These are phyloP conservation scores for Rosalia funebris DNA, from an alignment of 2,888 invertebrate species.

Conservation along the genomic window DNA sequence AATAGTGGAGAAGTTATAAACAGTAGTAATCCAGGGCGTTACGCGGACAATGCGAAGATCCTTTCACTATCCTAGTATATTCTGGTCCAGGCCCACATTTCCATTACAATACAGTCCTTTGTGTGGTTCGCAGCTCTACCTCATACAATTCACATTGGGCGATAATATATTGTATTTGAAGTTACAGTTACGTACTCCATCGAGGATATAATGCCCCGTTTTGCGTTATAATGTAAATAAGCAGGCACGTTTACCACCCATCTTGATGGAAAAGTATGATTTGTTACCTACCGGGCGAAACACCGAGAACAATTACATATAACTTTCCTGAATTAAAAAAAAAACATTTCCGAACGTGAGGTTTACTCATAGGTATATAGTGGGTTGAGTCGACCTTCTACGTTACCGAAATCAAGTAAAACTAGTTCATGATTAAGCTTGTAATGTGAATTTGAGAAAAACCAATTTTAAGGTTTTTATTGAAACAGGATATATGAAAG, in stretches of 20 bases:
- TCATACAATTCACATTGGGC: constrained; percentile 48
- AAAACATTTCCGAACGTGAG: no score
- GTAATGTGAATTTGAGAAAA: no score
- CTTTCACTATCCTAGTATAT: constrained; percentile 50
- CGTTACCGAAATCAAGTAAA: no score
- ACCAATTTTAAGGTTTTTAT: no score
- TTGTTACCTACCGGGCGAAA: constrained; percentile 26
- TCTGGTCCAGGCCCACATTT: constrained; percentile 52
- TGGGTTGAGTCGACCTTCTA: no score
- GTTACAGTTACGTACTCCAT: constrained; percentile 39
- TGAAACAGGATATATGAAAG: no score
- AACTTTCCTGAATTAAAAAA: background rate
- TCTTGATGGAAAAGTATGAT: constrained; percentile 40
- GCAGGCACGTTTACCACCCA: constrained; percentile 38
- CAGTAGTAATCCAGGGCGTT: constrained; percentile 42
- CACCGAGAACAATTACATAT: background rate
- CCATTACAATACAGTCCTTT: constrained; percentile 56
- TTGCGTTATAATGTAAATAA: constrained; percentile 43
- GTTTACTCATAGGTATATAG: no score
- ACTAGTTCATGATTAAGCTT: no score
- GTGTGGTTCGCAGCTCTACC: constrained; percentile 48
- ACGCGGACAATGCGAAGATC: constrained; percentile 50
- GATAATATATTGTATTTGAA: constrained; percentile 48
- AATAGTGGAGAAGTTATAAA: constrained; percentile 51
- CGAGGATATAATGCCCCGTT: constrained; percentile 33